Base-by-base conservation (phyloP, 2,888 invertebrate species). In the Mesorhabditis belari region DNA sequence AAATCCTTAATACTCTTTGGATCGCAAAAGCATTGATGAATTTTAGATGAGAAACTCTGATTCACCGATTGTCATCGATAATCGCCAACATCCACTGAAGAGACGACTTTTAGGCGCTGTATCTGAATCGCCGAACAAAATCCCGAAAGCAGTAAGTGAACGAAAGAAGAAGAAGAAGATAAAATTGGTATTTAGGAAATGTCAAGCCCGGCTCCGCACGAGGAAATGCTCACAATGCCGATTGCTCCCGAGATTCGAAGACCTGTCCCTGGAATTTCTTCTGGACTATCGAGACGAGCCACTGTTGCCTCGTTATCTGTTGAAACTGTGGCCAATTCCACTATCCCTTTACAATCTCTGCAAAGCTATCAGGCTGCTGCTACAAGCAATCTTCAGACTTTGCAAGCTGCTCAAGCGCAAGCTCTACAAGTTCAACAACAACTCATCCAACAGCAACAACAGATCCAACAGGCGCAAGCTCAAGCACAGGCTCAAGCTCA, bases 81-180 rank as follows among this genome's bases (percentile, higher is more conserved):
- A 50, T 4, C 61, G 53, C 21, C 57, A 57, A 4, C 63, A 63
- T 53, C 63, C 63, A 1, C 49, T 64, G 49, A 64, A 64, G 23
- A 29, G 64, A 9, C 49, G 64, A 3, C 49, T 64, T 12, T 27
- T 64, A 28, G 61, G 55, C 3, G 49, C 57, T 5, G 50, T 57
- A 19, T 58, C 58, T 12, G 44, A 35, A n/a, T n/a, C 12, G 44
- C 44, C 44, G 44, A 9, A 35, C n/a, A 35, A 35, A n/a, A 35
- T 35, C 12, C n/a, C 44, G 44, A 35, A 35, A 35, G 44, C 44
- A n/a, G 44, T 35, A 35, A 35, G 12, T 35, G 44, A 1, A n/a
- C n/a, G n/a, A n/a, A n/a, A n/a, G n/a, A n/a, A n/a, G n/a, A n/a
- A n/a, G n/a, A n/a, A n/a, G n/a, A n/a, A n/a, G n/a, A n/a, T n/a